phyloP scores from a whole-genome alignment of 2,113 vertebrate genomes.

The Plestiodon gilberti region DNA sequence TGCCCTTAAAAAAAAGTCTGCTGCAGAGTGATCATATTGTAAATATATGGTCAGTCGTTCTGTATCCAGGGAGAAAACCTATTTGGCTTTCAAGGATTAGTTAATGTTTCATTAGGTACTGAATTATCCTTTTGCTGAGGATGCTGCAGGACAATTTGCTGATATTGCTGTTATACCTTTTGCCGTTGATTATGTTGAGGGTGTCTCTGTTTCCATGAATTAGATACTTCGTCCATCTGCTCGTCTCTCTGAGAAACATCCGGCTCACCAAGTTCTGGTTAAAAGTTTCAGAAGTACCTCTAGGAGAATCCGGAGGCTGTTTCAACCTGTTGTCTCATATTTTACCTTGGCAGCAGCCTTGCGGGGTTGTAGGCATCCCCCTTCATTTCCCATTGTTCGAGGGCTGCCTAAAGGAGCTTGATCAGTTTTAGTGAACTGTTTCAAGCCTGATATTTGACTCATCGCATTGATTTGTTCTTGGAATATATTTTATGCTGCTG shows the following conservation, averaged over 20 bases:
- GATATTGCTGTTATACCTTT: neutral
- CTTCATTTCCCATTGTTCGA: neutral
- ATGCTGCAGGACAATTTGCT: neutral
- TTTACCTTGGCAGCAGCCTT: neutral
- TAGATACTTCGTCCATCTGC: neutral
- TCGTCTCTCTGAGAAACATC: neutral
- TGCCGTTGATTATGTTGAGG: neutral
- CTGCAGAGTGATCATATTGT: neutral
- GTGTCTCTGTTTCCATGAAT: neutral
- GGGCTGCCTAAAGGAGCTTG: neutral
- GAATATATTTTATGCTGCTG: neutral
- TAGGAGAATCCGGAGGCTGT: neutral
- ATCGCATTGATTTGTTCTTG: too few species aligned
- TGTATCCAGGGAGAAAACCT: neutral
- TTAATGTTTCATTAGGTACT: slow-evolving; percentile 15
- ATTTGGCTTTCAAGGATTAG: slow-evolving; percentile 1
- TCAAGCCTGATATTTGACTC: neutral
- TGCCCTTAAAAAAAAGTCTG: neutral
- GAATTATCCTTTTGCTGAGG: slow-evolving; percentile 1
- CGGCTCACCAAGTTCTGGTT: neutral
- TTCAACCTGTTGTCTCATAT: neutral
- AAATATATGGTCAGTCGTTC: neutral
- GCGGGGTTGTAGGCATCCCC: neutral
- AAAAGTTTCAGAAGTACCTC: neutral
- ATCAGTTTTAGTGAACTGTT: neutral